Evolutionary conservation across 2,888 invertebrate species (phyloP).

Genomic region (Brachynemurus nebulosus): DNA sequence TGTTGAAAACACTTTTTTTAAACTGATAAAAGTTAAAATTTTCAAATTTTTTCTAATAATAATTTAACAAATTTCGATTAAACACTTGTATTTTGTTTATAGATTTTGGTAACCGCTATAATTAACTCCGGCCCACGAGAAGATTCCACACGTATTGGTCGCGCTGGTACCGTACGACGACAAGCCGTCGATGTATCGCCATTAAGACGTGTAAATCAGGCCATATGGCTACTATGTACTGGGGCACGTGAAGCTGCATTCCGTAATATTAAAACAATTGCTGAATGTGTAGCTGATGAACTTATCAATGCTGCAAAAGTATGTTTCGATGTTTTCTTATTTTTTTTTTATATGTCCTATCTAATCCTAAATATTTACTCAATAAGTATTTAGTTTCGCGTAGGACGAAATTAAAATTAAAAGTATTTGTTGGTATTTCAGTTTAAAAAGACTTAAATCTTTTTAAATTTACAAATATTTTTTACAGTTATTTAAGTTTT

Average conservation of each 20-base stretch:
- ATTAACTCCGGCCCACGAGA: conserved; percentile 99
- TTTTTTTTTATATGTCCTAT: conserved; percentile 22
- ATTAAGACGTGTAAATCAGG: conserved; percentile 95
- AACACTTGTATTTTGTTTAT: conserved; percentile 24
- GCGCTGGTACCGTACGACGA: conserved; percentile 98
- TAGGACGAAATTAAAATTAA: conserved; percentile 25
- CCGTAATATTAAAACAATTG: conserved; percentile 99
- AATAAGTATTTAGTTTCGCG: conserved; percentile 25
- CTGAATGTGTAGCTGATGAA: conserved; percentile 99
- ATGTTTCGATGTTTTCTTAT: conserved; percentile 18
- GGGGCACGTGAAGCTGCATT: conserved; percentile 99
- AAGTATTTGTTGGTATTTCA: conserved; percentile 16
- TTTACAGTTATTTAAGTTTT: conserved; percentile 10
- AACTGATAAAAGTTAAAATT: too few species aligned
- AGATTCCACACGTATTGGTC: conserved; percentile 99
- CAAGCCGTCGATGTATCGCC: conserved; percentile 99
- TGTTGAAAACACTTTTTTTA: conserved; percentile 22
- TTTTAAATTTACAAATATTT: conserved; percentile 7
- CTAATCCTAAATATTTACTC: conserved; percentile 24
- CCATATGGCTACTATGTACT: conserved; percentile 97
- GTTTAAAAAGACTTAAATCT: not conserved
- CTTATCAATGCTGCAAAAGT: conserved; percentile 98
- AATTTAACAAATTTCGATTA: conserved; percentile 2
- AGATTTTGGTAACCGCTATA: conserved; percentile 90
- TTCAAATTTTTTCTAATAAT: conserved; percentile 1